Evolutionary conservation across 2,888 invertebrate species (phyloP), one percentile per base, ranked within the genome.

Genomic region (Drosophila rellima): DNA sequence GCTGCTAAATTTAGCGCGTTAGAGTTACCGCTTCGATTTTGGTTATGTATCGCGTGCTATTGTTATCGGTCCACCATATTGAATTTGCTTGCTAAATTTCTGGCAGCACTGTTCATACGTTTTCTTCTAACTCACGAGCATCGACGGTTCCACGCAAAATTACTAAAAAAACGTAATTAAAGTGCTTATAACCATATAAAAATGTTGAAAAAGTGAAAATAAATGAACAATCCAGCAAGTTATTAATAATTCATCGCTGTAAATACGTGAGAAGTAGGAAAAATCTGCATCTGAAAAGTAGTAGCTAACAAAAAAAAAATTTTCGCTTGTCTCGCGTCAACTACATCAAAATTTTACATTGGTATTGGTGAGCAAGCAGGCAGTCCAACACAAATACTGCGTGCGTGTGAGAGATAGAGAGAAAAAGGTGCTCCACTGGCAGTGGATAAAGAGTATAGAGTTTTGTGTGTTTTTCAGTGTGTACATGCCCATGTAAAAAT

Each of bases 221-320:
- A 33, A 69, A 87, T 74, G 76, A 82, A 90, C 91, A 84, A 74
- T 83, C 47, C 63, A 81, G 63, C 51, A 74, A 78, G 72, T 72
- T 57, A 80, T 80, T 60, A 60, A 78, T 79, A 86, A 75, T 59
- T 63, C 56, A 78, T 60, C 68, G 52, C 68, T 61, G 70, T 50
- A 62, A 78, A 63, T 71, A 69, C 51, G 74, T 62, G 63, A 62
- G 68, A 82, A 84, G 81, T 85, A 82, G 78, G 81, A 59, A 71
- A 78, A 77, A 77, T 74, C 54, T 73, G 71, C 70, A 42, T 60
- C 74, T 82, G 69, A 74, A 88, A 83, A 72, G 69, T 63, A 67
- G 56, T 64, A 74, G 62, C 62, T 69, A 74, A 42, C 61, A 52
- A 54, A 70, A 66, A 60, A 65, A 68, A 63, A 66, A 62, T 68